Percentiles rank a stretch among this genome's conserved stretches.
These are phyloP conservation scores for Aphaenogaster ashmeadi DNA, from an alignment of 1,140 invertebrate species.

Conservation along the genomic window DNA sequence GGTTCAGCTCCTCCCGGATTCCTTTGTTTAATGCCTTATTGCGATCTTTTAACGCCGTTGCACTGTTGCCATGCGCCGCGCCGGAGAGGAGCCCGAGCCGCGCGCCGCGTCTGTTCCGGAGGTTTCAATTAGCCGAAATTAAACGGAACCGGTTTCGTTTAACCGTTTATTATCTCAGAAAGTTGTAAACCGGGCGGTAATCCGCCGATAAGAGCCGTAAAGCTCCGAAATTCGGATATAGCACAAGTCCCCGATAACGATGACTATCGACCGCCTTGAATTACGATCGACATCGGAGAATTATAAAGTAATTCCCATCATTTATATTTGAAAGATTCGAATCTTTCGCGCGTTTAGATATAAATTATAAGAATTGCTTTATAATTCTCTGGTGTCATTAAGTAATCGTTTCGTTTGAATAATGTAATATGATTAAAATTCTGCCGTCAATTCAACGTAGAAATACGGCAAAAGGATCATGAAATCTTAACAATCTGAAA, in stretches of 20 bases:
- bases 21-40: constrained; percentile 86
- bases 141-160: constrained; percentile 43
- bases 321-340: not conserved
- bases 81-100: constrained; percentile 36
- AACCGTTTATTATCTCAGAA: constrained; percentile 37
- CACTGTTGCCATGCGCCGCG: constrained; percentile 76
- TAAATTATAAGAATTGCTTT: not conserved
- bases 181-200: constrained; percentile 6
- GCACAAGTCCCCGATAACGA: not conserved
- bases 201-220: constrained; percentile 13
- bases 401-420: not conserved
- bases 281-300: not conserved
- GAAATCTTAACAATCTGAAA: not conserved
- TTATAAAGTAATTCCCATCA: not conserved
- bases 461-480: not conserved
- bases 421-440: not conserved
- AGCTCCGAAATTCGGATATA: not conserved
- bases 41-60: constrained; percentile 81
- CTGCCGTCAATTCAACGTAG: not conserved
- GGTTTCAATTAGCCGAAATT: constrained; percentile 55
- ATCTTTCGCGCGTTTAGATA: not conserved
- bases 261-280: not conserved
- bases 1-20: constrained; percentile 81
- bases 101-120: constrained; percentile 12
- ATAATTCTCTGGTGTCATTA: not conserved